phyloP scores from a whole-genome alignment of 2,888 invertebrate species.

The Caenorhabditis panamensis region DNA sequence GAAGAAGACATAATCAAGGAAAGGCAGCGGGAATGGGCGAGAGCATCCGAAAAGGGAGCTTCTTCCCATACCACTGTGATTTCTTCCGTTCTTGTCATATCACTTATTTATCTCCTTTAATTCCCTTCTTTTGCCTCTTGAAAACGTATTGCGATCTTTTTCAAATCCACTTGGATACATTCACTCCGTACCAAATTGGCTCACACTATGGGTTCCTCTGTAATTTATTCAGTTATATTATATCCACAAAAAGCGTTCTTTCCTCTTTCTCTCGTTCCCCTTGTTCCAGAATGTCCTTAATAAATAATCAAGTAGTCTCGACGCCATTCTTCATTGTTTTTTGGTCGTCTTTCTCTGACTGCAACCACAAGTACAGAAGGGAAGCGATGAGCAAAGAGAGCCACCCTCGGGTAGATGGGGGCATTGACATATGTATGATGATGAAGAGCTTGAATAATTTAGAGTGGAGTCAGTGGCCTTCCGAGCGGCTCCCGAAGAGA shows the following conservation, averaged over 20 bases:
- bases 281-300: constrained; percentile 14
- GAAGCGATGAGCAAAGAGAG: constrained; percentile 1
- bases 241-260: neutral
- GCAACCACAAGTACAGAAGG: constrained; percentile 7
- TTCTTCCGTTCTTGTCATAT: constrained; percentile 1
- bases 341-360: neutral
- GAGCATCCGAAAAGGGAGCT: constrained; percentile 16
- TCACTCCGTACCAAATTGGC: constrained; percentile 53
- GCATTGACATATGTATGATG: constrained; percentile 47
- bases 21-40: constrained; percentile 59
- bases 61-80: neutral
- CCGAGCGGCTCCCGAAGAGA: constrained; percentile 17
- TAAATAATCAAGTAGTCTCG: constrained; percentile 14
- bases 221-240: constrained; percentile 11
- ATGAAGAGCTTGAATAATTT: constrained; percentile 54
- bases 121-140: neutral
- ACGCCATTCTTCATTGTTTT: neutral
- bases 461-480: constrained; percentile 6
- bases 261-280: constrained; percentile 3
- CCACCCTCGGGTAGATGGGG: neutral
- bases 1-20: constrained; percentile 60
- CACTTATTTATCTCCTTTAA: constrained; percentile 13
- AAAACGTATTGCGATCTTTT: neutral
- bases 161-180: constrained; percentile 3
- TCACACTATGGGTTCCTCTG: constrained; percentile 60